Evolutionary conservation across 2,888 invertebrate genomes (phyloP), one percentile per base, ranked within the genome.

Genomic region (Dicycla oo): DNA sequence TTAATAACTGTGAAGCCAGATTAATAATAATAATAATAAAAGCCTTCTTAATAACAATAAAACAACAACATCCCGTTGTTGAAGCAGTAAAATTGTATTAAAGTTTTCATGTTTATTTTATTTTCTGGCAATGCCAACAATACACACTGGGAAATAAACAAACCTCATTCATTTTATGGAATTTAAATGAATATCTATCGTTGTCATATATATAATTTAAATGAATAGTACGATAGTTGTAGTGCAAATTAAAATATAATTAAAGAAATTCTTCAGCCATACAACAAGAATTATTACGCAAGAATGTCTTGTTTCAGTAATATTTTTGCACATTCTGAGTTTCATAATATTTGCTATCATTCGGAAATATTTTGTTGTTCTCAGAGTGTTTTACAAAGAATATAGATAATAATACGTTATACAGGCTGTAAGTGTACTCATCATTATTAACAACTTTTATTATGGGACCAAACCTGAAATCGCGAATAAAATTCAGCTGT

Each of bases 161-260:
- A 61, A 61, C 38, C 15, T 43, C 11, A 45, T 75, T 51, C 51
- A 49, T 38, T 51, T 75, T 13, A 64, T 49, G 3, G 45, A 65
- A 56, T 76, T 71, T 71, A 51, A 76, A 71, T 71, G 10, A 76
- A 71, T 71, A 45, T n/a, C 54, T 64, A 30, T 76, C 34, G n/a
- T n/a, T n/a, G n/a, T n/a, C n/a, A n/a, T n/a, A n/a, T n/a, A 76
- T 61, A 56, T 51, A 43, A 56, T 56, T 38, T n/a, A n/a, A n/a
- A n/a, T n/a, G n/a, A n/a, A n/a, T n/a, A n/a, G n/a, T n/a, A n/a
- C n/a, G n/a, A n/a, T n/a, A n/a, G 40, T 20, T 75, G 64, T 49
- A 61, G 34, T 64, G 30, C 7, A 64, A 76, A 71, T 65, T 40
- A 71, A 75, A 75, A 75, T 56, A n/a, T 51, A 61, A 51, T 71